A percentile compares a stretch with the other conserved stretches of the same genome.
Evolutionary conservation across 2,888 invertebrate genomes (phyloP).

Genomic region (Gandaritis pyraliata): DNA sequence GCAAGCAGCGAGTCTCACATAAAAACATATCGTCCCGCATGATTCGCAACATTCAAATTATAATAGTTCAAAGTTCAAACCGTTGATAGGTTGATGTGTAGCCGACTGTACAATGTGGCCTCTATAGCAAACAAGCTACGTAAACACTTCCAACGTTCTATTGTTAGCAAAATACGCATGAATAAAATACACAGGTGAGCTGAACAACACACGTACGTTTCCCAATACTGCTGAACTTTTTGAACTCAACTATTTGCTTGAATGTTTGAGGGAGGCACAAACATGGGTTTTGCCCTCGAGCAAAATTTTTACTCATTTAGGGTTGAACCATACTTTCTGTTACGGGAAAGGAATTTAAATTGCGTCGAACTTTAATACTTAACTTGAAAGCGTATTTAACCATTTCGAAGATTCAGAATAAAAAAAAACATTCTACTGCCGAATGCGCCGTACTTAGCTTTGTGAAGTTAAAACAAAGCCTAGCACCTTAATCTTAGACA

Average conservation of each 20-base stretch:
- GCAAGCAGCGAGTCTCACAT: no score
- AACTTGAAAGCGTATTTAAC: no score
- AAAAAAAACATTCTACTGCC: no score
- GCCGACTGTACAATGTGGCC: constrained; percentile 7
- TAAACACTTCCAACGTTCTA: constrained; percentile 35
- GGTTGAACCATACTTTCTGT: constrained; percentile 4
- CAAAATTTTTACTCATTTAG: constrained; percentile 10
- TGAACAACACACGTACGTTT: constrained; percentile 24
- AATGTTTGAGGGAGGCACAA: neutral
- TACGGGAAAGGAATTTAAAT: neutral
- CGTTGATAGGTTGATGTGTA: no score
- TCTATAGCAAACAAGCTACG: constrained; percentile 35
- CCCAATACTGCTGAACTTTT: constrained; percentile 29
- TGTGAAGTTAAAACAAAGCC: no score
- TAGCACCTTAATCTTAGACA: no score
- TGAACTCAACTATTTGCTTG: constrained; percentile 19
- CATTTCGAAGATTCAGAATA: no score
- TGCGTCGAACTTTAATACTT: neutral
- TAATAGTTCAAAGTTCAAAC: no score
- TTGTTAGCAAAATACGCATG: constrained; percentile 35
- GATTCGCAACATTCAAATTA: no score
- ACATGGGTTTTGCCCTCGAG: constrained; percentile 2
- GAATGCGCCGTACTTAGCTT: no score
- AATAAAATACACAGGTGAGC: constrained; percentile 30
- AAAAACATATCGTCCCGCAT: no score